phyloP scores from a whole-genome alignment of 2,113 vertebrate genomes.

The Gorsachius goisagi region DNA sequence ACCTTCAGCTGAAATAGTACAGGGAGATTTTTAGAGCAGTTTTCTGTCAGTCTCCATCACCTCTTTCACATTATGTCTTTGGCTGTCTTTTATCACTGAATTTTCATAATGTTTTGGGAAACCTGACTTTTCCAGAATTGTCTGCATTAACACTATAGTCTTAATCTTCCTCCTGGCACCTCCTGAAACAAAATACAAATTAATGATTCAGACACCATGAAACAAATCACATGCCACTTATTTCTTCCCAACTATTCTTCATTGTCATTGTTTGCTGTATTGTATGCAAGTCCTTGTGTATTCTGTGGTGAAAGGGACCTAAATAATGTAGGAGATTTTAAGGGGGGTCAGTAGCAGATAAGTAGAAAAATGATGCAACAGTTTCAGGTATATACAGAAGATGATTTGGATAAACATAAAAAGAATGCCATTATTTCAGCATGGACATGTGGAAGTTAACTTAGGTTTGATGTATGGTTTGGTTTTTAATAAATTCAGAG shows the following conservation, averaged over 20 bases:
- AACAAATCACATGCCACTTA: slow-evolving; percentile 1
- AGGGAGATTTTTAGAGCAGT: background rate
- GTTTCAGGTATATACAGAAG: background rate
- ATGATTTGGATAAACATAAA: background rate
- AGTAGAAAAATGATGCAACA: background rate
- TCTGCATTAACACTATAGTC: background rate
- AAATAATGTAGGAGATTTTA: background rate
- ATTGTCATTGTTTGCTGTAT: background rate
- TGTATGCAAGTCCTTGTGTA: background rate
- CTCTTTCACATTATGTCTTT: background rate
- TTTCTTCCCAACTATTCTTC: slow-evolving; percentile 2
- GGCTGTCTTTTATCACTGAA: background rate
- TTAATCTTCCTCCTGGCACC: background rate
- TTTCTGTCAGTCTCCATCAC: background rate
- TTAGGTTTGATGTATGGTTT: background rate
- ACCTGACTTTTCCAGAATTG: background rate
- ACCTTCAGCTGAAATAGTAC: background rate
- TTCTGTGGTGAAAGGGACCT: background rate
- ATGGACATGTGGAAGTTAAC: background rate
- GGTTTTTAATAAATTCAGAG: background rate
- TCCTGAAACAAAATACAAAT: slow-evolving; percentile 30
- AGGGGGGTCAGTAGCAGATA: background rate
- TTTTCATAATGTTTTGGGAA: background rate
- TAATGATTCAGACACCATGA: background rate
- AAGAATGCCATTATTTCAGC: background rate